phyloP scores from a whole-genome alignment of 2,888 invertebrate species.

The Orthosia incerta region DNA sequence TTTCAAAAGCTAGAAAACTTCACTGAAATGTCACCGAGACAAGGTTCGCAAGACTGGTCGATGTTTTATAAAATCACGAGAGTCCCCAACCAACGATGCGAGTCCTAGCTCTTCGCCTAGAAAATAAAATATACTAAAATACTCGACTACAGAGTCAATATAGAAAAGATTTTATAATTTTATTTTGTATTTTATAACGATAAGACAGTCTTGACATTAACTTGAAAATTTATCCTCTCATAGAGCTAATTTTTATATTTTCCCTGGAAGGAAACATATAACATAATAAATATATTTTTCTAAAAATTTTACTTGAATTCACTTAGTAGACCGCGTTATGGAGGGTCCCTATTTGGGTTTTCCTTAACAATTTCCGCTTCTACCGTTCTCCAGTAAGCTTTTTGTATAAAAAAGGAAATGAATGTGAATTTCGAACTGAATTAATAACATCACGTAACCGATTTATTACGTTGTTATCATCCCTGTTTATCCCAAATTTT shows the following conservation, averaged over 20 bases:
- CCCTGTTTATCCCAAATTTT: constrained; percentile 25
- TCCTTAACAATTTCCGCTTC: constrained; percentile 14
- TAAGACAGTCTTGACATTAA: constrained; percentile 23
- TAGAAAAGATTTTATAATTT: constrained; percentile 8
- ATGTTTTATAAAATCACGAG: constrained; percentile 30
- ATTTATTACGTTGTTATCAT: constrained; percentile 35
- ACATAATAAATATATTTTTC: constrained; percentile 18
- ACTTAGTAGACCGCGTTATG: constrained; percentile 8
- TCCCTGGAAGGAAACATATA: not conserved
- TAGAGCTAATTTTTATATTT: constrained; percentile 19
- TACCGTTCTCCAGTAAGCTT: not conserved
- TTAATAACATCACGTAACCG: constrained; percentile 42
- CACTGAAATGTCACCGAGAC: constrained; percentile 8
- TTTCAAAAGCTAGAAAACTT: constrained; percentile 1
- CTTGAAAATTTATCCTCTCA: constrained; percentile 16
- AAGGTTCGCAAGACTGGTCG: not conserved
- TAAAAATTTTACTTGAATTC: constrained; percentile 2
- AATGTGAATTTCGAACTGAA: constrained; percentile 8
- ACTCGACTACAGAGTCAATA: constrained; percentile 6
- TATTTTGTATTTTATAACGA: no score
- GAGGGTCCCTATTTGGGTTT: constrained; percentile 4
- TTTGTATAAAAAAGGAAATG: constrained; percentile 29
- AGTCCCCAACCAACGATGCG: not conserved
- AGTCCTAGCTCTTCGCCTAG: constrained; percentile 4
- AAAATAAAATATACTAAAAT: constrained; percentile 28